Evolutionary conservation across 2,113 vertebrate genomes (phyloP).

Genomic region (Polypterus senegalus): DNA sequence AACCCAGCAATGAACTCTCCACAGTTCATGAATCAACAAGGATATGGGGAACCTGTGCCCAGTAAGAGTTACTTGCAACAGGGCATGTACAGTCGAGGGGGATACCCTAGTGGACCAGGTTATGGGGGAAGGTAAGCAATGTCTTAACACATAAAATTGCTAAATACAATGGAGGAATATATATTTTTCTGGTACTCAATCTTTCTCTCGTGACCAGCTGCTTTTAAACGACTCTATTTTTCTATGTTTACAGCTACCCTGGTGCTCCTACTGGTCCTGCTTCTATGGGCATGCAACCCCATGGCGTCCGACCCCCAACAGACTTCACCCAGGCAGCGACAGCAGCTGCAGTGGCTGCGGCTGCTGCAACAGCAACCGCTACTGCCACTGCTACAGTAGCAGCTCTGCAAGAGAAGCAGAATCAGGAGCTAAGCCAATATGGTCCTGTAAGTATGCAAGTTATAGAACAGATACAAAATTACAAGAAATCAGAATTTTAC

Average conservation of each 20-base stretch:
- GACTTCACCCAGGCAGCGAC: constrained; percentile 85
- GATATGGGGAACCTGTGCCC: constrained; percentile 56
- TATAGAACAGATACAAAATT: too few relatives aligned
- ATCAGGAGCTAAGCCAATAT: constrained; percentile 82
- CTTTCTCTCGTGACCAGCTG: not conserved
- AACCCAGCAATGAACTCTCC: constrained; percentile 66
- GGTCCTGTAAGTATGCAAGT: constrained; percentile 56
- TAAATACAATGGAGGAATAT: too few relatives aligned
- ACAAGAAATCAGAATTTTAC: too few relatives aligned
- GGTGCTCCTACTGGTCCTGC: constrained; percentile 48
- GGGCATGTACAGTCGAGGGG: constrained; percentile 63
- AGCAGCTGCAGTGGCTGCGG: constrained; percentile 74
- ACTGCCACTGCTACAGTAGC: constrained; percentile 86
- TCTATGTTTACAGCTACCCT: constrained; percentile 52
- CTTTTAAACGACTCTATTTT: not conserved
- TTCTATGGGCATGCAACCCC: constrained; percentile 60
- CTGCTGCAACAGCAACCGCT: constrained; percentile 80
- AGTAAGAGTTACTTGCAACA: constrained; percentile 72
- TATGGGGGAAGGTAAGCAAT: constrained; percentile 66
- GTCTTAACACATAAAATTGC: not conserved
- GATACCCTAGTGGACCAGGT: constrained; percentile 43
- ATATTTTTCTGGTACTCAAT: too few relatives aligned
- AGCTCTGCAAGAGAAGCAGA: constrained; percentile 89
- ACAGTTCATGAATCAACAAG: constrained; percentile 75
- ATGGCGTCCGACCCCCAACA: constrained; percentile 56